phyloP scores from a whole-genome alignment of 1,140 invertebrate genomes.

The Drosophila parvula region DNA sequence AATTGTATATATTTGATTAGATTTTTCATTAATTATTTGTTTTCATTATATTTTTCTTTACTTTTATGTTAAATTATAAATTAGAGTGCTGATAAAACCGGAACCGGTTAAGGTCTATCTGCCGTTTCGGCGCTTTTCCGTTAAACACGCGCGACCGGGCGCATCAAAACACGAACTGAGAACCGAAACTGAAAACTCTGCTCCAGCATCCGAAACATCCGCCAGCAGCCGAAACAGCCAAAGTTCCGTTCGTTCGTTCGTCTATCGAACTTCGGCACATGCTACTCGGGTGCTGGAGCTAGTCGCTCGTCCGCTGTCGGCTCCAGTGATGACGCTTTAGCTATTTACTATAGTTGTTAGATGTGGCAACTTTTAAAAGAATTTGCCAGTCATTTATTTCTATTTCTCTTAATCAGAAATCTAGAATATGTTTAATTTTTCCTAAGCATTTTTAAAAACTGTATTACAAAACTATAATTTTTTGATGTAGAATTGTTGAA shows the following conservation, averaged over 20 bases:
- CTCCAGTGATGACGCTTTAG: background rate
- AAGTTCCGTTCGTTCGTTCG: conserved; percentile 51
- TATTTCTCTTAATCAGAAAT: no score
- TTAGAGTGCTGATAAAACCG: conserved; percentile 38
- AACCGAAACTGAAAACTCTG: conserved; percentile 64
- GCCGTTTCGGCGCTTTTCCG: conserved; percentile 51
- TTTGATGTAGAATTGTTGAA: no score
- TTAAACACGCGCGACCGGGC: conserved; percentile 75
- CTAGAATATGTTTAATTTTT: no score
- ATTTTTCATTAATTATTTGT: background rate
- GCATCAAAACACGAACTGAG: conserved; percentile 84
- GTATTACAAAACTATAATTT: no score
- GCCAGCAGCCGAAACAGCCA: conserved; percentile 64
- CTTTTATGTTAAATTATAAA: conserved; percentile 13
- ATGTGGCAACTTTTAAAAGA: no score
- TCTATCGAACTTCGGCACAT: conserved; percentile 24
- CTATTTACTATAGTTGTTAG: no score
- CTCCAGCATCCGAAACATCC: conserved; percentile 26
- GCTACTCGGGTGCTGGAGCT: background rate
- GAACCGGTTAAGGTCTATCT: conserved; percentile 48
- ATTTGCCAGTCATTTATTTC: no score
- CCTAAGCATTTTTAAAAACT: no score
- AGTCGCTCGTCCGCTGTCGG: conserved; percentile 15
- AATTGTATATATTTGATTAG: background rate
- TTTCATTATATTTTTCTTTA: background rate